Evolutionary conservation across 2,113 vertebrate genomes (phyloP).

Genomic region (Xenopus tropicalis): DNA sequence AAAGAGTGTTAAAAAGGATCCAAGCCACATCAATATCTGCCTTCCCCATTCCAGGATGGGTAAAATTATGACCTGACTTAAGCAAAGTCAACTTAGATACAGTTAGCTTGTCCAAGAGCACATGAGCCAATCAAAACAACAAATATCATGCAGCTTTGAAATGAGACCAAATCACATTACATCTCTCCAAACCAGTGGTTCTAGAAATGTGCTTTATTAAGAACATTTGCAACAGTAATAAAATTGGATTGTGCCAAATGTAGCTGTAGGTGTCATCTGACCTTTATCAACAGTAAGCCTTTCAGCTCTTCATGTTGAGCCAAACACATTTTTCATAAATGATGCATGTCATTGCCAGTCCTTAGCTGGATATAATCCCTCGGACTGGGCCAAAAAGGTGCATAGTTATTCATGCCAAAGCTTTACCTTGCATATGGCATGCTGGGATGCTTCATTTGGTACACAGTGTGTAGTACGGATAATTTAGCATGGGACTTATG

Average conservation of each 20-base stretch:
- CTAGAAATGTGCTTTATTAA: neutral
- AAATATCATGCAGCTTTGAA: constrained; percentile 2
- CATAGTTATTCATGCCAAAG: neutral
- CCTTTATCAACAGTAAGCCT: constrained; percentile 4
- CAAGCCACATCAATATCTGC: constrained; percentile 23
- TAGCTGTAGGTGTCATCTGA: constrained; percentile 18
- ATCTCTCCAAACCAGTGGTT: neutral
- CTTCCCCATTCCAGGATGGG: neutral
- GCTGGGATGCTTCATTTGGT: neutral
- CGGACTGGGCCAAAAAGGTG: neutral
- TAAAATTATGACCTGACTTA: constrained; percentile 17
- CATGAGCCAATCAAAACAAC: constrained; percentile 24
- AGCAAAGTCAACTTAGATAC: constrained; percentile 17
- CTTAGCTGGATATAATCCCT: neutral
- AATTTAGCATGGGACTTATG: neutral
- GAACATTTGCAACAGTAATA: constrained; percentile 22
- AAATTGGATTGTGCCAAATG: neutral
- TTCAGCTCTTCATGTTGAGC: neutral
- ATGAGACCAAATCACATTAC: constrained; percentile 3
- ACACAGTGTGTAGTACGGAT: neutral
- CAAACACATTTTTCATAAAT: constrained; percentile 6
- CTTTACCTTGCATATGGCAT: neutral
- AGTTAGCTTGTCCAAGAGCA: neutral
- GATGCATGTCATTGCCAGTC: neutral
- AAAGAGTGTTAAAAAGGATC: neutral